Percentiles rank a stretch among this genome's conserved stretches.
Evolutionary conservation across 1,140 invertebrate genomes (phyloP).

Genomic region (Brachionus koreanus): DNA sequence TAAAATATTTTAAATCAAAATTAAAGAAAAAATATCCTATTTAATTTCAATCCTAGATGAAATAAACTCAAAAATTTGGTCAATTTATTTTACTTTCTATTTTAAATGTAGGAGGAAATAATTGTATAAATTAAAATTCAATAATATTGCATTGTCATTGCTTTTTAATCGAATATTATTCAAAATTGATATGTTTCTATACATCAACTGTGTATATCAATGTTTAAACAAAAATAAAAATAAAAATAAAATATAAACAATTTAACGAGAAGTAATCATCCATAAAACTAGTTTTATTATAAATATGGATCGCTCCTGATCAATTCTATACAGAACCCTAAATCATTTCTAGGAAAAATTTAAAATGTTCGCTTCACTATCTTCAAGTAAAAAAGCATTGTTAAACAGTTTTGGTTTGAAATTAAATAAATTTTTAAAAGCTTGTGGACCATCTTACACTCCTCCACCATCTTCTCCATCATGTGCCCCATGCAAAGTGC

Average conservation of each 20-base stretch:
- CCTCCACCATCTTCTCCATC: not conserved
- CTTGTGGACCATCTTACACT: not conserved
- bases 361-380: not conserved
- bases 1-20: too few relatives aligned
- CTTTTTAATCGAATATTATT: not conserved
- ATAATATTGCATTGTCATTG: not conserved
- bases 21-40: not conserved
- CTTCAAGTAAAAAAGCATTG: not conserved
- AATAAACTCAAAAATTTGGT: not conserved
- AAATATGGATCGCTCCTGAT: not conserved
- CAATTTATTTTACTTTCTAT: not conserved
- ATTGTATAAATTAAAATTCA: not conserved
- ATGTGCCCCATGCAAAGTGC: not conserved
- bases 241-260: not conserved
- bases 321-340: not conserved
- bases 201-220: not conserved
- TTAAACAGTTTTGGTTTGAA: not conserved
- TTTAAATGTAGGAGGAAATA: not conserved
- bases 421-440: not conserved
- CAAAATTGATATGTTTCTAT: not conserved
- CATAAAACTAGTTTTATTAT: not conserved
- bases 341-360: not conserved
- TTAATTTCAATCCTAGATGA: not conserved
- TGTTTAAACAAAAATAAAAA: not conserved
- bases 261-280: not conserved